Conservation (phyloP, 2,797 vertebrate species). For the Trachurus trachurus region DNA sequence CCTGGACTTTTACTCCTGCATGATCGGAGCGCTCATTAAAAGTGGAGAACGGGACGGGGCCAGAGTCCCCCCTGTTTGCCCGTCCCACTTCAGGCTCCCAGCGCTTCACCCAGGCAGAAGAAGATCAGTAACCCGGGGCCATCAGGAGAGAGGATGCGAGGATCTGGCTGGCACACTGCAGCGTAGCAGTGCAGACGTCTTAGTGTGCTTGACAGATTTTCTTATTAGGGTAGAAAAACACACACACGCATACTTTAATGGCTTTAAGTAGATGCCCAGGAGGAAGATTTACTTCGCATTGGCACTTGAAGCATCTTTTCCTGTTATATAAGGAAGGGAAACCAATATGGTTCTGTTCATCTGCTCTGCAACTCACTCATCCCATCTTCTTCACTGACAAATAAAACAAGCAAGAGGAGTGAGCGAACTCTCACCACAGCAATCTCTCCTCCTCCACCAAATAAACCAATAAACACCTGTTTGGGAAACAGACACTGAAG, state of each 20-base stretch:
- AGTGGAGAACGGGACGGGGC: conserved; percentile 74
- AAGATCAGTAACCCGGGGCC: conserved; percentile 51
- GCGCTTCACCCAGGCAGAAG: conserved; percentile 56
- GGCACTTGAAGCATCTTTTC: neutral
- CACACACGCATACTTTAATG: neutral
- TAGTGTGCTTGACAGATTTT: neutral
- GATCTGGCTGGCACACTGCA: conserved; percentile 24
- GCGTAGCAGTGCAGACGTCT: conserved; percentile 23
- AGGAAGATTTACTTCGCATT: neutral
- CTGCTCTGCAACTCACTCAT: conserved; percentile 11
- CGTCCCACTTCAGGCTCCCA: conserved; percentile 76
- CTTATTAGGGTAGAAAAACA: neutral
- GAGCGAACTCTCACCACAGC: conserved; percentile 42
- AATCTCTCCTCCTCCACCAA: conserved; percentile 62
- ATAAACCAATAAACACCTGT: conserved; percentile 58
- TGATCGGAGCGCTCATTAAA: conserved; percentile 79
- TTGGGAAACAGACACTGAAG: conserved; percentile 45
- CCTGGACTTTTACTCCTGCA: conserved; percentile 72
- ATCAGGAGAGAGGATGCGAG: conserved; percentile 47
- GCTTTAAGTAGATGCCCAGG: neutral
- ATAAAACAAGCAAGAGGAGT: conserved; percentile 1
- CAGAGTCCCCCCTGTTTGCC: conserved; percentile 71
- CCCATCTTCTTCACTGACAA: neutral
- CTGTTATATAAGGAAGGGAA: neutral
- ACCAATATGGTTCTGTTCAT: neutral